Percentiles rank a stretch among this genome's conserved stretches.
These are phyloP conservation scores for Melipona beecheii DNA, from an alignment of 2,888 invertebrate genomes.

Conservation along the genomic window DNA sequence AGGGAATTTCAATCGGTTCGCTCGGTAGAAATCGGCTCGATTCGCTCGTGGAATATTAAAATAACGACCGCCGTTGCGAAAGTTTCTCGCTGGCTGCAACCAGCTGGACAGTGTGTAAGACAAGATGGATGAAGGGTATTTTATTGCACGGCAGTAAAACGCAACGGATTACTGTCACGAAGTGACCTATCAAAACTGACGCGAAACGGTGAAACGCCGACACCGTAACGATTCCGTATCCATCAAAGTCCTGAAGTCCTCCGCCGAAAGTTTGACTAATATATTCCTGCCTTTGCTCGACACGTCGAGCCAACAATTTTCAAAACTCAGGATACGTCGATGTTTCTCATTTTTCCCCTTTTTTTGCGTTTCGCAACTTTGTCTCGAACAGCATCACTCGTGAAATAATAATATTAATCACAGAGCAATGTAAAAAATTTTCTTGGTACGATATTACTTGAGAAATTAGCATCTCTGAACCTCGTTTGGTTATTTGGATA, in stretches of 20 bases:
- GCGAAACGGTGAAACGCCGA: conserved; percentile 36
- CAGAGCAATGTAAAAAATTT: too few species aligned
- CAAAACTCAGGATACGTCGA: neutral
- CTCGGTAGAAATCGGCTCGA: neutral
- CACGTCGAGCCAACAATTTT: neutral
- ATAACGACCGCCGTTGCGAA: neutral
- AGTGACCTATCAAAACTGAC: conserved; percentile 54
- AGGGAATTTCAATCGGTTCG: too few species aligned
- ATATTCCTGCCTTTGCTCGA: neutral
- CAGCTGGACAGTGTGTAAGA: conserved; percentile 29
- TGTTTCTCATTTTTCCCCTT: too few species aligned
- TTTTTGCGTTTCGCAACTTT: too few species aligned
- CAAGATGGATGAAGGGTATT: conserved; percentile 52
- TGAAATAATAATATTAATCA: too few species aligned
- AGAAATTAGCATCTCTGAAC: too few species aligned
- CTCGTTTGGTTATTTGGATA: too few species aligned
- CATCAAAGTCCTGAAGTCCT: conserved; percentile 30
- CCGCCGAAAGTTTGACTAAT: neutral
- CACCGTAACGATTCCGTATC: conserved; percentile 24
- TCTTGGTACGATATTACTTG: too few species aligned
- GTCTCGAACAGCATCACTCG: too few species aligned
- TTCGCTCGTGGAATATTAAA: neutral
- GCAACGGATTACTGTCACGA: conserved; percentile 58
- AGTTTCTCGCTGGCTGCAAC: neutral
- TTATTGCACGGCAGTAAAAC: conserved; percentile 60